Conservation (phyloP, 2,797 vertebrate genomes). For the Lycodopsis pacificus region DNA sequence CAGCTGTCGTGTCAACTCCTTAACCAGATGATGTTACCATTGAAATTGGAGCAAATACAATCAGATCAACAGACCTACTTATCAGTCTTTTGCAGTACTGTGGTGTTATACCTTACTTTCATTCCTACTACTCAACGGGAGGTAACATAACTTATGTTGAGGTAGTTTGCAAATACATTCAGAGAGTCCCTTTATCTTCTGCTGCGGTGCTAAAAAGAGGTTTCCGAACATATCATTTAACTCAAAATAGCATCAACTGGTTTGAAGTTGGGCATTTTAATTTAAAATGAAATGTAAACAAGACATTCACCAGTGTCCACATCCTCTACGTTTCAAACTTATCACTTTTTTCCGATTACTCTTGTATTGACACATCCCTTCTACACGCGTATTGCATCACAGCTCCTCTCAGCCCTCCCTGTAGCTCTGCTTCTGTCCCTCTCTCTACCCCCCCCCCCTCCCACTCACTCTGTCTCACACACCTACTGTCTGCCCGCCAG, state of each 20-base stretch:
- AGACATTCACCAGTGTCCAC: constrained; percentile 15
- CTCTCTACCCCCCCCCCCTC: constrained; percentile 48
- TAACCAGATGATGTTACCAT: constrained; percentile 47
- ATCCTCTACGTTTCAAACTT: constrained; percentile 26
- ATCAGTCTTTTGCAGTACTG: constrained; percentile 16
- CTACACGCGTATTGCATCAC: constrained; percentile 30
- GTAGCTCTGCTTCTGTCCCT: constrained; percentile 56
- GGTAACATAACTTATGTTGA: background rate
- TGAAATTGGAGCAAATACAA: constrained; percentile 38
- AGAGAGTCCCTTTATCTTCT: background rate
- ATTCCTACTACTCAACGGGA: constrained; percentile 1
- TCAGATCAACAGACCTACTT: constrained; percentile 38
- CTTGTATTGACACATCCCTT: constrained; percentile 21
- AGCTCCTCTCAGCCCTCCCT: constrained; percentile 46
- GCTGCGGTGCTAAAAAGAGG: background rate
- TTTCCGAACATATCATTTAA: constrained; percentile 11
- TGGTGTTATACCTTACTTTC: constrained; percentile 9
- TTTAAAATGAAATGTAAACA: background rate
- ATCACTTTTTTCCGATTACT: constrained; percentile 40
- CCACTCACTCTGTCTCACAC: constrained; percentile 79
- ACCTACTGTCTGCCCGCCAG: constrained; percentile 86
- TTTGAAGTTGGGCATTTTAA: background rate
- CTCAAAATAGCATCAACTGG: background rate
- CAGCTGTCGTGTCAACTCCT: constrained; percentile 19
- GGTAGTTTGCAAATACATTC: constrained; percentile 4